A percentile compares a stretch with the other conserved stretches of the same genome.
Evolutionary conservation across 2,113 vertebrate species (phyloP).

Genomic region (Mormyrus lacerda): DNA sequence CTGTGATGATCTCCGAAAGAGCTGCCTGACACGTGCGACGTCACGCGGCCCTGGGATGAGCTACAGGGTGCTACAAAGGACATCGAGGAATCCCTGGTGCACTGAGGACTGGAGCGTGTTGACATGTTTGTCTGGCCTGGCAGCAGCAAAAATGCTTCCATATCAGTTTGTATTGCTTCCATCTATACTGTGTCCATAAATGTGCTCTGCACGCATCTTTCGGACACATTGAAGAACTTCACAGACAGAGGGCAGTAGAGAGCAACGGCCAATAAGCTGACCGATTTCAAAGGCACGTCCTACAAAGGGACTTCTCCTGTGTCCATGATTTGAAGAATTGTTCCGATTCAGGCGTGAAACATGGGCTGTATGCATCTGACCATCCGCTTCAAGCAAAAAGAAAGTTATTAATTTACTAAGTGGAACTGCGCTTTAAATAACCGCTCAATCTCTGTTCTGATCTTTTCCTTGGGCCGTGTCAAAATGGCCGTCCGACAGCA

Average conservation of each 20-base stretch:
- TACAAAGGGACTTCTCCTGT: neutral
- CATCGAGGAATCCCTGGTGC: neutral
- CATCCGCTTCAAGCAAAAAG: neutral
- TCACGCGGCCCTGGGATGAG: neutral
- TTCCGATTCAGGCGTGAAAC: neutral
- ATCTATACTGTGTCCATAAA: neutral
- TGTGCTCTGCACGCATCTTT: neutral
- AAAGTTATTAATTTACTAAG: neutral
- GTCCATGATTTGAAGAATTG: neutral
- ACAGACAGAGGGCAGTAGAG: neutral
- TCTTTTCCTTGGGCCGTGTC: neutral
- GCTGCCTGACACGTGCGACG: neutral
- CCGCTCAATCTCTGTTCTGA: neutral
- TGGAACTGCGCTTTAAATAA: slow-evolving; percentile 24
- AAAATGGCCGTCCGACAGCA: neutral
- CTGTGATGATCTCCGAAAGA: neutral
- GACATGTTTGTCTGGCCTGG: neutral
- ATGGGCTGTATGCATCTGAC: neutral
- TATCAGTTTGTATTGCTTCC: neutral
- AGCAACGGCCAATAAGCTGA: neutral
- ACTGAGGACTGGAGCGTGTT: neutral
- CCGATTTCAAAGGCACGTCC: neutral
- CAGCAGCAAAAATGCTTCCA: neutral
- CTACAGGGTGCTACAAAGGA: neutral
- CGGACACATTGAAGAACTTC: neutral